Base-by-base conservation (phyloP, 1,140 invertebrate genomes). In the Nilaparvata lugens region DNA sequence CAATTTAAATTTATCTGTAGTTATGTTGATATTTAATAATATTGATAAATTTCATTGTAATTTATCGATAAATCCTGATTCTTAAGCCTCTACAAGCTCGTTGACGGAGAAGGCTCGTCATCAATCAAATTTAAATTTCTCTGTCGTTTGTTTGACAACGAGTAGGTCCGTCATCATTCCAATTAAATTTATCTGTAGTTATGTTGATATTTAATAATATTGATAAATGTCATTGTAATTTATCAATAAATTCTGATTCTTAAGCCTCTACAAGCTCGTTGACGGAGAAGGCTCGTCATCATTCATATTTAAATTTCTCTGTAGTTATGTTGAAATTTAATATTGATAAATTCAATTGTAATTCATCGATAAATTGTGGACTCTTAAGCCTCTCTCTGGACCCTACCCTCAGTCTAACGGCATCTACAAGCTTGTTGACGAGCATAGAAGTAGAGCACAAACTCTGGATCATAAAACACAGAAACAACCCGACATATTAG, bases 51-150 rank as follows among this genome's bases (percentile, higher is more conserved):
- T n/a, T n/a, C n/a, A n/a, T n/a, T n/a, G n/a, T n/a, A n/a, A n/a
- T n/a, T n/a, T n/a, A 92, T 97, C 40, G 95, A 93, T 9, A 97
- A 97, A 77, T 91, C 93, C 24, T 93, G 96, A 73, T 94, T 97
- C 73, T 97, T 95, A 74, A 91, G 89, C 21, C 81, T 97, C 14
- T 96, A 92, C 72, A 88, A 91, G 66, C 76, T 96, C 28, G 85
- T 91, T 21, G 86, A 93, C 69, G 91, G 91, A 65, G 87, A 94
- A 84, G 89, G 89, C 92, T 77, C 73, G 70, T 70, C 63, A 66
- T 48, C 40, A 40, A 56, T 56, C 79, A 90, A 93, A 95, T 19
- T 0, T 2, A n/a, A n/a, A n/a, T 21, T 11, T 14, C n/a, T n/a
- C n/a, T n/a, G n/a, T n/a, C n/a, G n/a, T n/a, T n/a, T n/a, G n/a